Evolutionary conservation across 2,888 invertebrate genomes (phyloP), one percentile per base, ranked within the genome.

Genomic region (Pyrrhosoma nymphula): DNA sequence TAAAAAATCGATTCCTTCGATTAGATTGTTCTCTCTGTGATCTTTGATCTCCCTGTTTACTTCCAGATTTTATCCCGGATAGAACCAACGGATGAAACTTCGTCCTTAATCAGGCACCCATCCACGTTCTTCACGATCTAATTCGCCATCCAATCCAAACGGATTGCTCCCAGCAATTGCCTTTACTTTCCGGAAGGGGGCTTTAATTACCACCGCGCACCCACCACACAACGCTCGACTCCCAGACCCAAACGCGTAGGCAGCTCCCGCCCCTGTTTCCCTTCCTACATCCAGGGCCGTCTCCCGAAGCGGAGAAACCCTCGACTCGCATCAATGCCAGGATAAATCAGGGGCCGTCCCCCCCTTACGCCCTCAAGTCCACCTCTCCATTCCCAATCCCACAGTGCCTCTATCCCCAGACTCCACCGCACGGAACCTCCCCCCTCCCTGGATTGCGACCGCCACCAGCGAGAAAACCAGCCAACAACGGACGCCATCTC

Each of bases 261-360:
- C 60, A 1, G 60, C 26, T 69, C 63, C 63, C 69, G 12, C 20
- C 69, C 69, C 47, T 47, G 47, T 4, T 47, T 69, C 63, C 63
- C 69, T 12, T n/a, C 69, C 69, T 69, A 16, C 26, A 26, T 23
- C 69, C 69, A 60, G 10, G 69, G n/a, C 69, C 69, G 69, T n/a
- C 69, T 10, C n/a, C 4, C 69, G 69, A n/a, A 8, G 30, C 35
- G 82, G 35, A 35, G 35, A 82, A 82, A 35, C 82, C 30, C 30
- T 82, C 82, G 82, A 35, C 93, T 69, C 93, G 75, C 75, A 93
- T 93, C 93, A 93, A 93, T 93, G 93, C 93, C 93, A 93, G 93
- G 93, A 93, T 93, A 93, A 93, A 93, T 93, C 93, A 93, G 93
- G 26, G 91, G 63, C 91, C 39, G 47, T 39, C 47, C 60, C 26